phyloP scores from a whole-genome alignment of 2,113 vertebrate genomes.

The Menidia beryllina region DNA sequence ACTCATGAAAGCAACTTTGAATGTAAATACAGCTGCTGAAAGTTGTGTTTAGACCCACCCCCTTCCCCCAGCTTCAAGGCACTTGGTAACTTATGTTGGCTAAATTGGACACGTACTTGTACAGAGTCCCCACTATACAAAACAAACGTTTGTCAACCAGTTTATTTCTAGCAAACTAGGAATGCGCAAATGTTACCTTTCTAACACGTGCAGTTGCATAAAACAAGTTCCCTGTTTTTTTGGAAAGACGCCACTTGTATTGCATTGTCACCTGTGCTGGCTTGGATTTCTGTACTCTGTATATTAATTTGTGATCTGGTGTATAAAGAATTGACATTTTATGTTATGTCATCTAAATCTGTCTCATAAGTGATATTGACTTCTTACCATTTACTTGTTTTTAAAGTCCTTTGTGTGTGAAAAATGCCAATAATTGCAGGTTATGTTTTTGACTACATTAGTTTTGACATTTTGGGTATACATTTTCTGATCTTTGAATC shows the following conservation, averaged over 20 bases:
- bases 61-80: not conserved
- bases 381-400: too few relatives aligned
- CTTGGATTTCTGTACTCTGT: slow-evolving; percentile 3
- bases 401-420: too few relatives aligned
- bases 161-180: slow-evolving; percentile 63
- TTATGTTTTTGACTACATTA: too few relatives aligned
- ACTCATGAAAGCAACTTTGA: not conserved
- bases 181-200: slow-evolving; percentile 65
- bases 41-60: slow-evolving; percentile 5
- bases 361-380: not conserved
- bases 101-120: slow-evolving; percentile 19
- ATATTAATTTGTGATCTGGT: slow-evolving; percentile 17
- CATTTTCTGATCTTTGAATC: too few relatives aligned
- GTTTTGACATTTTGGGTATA: too few relatives aligned
- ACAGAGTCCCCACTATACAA: slow-evolving; percentile 52
- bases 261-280: slow-evolving; percentile 26
- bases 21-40: slow-evolving; percentile 5
- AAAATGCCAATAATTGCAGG: too few relatives aligned
- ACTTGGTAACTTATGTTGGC: slow-evolving; percentile 29
- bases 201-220: slow-evolving; percentile 49
- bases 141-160: slow-evolving; percentile 54
- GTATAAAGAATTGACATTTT: not conserved
- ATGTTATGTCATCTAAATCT: not conserved
- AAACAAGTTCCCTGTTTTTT: slow-evolving; percentile 48
- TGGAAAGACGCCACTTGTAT: slow-evolving; percentile 31